These are phyloP conservation scores for Actenoides hombroni DNA, from an alignment of 2,113 vertebrate species.

Conservation along the genomic window DNA sequence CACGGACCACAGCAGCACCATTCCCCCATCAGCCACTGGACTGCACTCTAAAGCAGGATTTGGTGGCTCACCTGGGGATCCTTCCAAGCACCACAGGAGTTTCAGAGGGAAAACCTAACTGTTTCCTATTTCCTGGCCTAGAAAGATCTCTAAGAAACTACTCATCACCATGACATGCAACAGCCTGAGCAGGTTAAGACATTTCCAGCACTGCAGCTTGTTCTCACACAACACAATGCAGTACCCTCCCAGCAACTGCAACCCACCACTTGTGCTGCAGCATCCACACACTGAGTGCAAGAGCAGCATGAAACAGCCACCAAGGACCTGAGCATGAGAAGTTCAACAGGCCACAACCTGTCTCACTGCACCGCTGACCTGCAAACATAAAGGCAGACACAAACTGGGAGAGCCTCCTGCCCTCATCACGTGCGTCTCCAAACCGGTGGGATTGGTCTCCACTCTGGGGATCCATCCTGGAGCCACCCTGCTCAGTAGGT, in stretches of 20 bases:
- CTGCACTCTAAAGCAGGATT: neutral
- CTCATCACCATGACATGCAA: neutral
- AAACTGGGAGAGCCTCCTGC: neutral
- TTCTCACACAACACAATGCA: neutral
- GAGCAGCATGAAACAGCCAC: neutral
- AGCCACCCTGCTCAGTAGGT: neutral
- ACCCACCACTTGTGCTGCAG: accelerated
- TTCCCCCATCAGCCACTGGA: neutral
- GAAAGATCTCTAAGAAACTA: neutral
- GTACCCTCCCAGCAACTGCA: neutral
- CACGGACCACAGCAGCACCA: neutral
- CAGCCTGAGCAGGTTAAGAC: neutral
- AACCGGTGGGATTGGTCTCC: neutral
- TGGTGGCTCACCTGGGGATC: neutral
- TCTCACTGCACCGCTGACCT: accelerated
- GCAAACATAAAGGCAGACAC: neutral
- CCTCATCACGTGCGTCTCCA: neutral
- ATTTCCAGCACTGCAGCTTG: accelerated
- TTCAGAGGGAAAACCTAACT: neutral
- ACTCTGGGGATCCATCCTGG: neutral
- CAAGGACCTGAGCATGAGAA: neutral
- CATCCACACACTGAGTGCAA: neutral
- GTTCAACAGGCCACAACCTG: neutral
- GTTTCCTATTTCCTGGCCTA: neutral
- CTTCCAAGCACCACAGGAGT: neutral